Base-by-base conservation (phyloP, 2,113 vertebrate species). In the Periophthalmodon schlosseri region DNA sequence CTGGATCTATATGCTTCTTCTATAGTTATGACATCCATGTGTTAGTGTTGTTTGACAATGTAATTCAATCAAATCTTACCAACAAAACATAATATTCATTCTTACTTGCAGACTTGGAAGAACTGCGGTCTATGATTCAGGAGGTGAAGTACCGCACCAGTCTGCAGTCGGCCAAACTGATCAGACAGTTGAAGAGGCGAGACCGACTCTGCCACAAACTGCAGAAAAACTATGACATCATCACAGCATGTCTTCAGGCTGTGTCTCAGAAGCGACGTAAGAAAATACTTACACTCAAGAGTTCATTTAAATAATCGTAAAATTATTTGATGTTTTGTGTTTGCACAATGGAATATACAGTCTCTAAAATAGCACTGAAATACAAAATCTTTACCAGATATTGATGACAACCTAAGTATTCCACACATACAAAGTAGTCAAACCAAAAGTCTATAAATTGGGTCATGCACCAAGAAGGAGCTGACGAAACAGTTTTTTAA, bases 241-340 rank as follows among this genome's bases (percentile, higher is more conserved):
- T 99, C 87, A 99, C 98, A 0, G 98, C 98, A 0, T 99, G 95
- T 82, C 89, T 99, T 65, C 98, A 99, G 90, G 98, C 98, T 0
- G 95, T 96, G 77, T 99, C 98, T 0, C 96, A 95, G 57, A 99
- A 99, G 89, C 94, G 97, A 86, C 77, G 97, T 99, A 93, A 97
- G 97, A 93, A 11, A 8, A 10, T 2, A 14, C 44, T 0, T 28
- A 46, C 1, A 44, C 21, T 2, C 0, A 5, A 64, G 5, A 34
- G 9, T 44, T 44, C 39, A 44, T 44, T 4, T 44, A 44, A 44
- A 44, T 4, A 44, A 10, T 44, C 39, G 6, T 21, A 11, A 56
- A 10, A 21, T 56, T n/a, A 56, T 56, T 20, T 56, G 20, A 56
- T 56, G 8, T 52, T 52, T 52, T 52, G 5, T 50, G 49, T 50